A percentile compares a stretch with the other conserved stretches of the same genome.
Evolutionary conservation across 2,113 vertebrate genomes (phyloP).

Genomic region (Telmatochromis sp.): DNA sequence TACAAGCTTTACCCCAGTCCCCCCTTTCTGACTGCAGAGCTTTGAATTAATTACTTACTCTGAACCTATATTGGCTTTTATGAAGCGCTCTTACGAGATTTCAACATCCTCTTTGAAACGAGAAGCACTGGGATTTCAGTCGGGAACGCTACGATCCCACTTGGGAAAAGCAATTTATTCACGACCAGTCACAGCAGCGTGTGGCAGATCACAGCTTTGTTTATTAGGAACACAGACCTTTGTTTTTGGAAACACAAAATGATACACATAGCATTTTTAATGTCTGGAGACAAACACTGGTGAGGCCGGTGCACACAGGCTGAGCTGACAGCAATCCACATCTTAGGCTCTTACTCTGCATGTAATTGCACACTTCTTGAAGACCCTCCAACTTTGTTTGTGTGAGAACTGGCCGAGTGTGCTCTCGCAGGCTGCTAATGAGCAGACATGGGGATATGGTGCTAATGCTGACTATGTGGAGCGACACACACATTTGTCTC

Average conservation of each 20-base stretch:
- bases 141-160: neutral
- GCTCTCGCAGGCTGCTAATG: conserved; percentile 26
- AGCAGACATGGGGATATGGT: conserved; percentile 24
- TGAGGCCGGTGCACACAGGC: neutral
- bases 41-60: neutral
- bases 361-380: conserved; percentile 3
- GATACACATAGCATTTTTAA: neutral
- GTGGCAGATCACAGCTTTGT: neutral
- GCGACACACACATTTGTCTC: neutral
- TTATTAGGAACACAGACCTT: neutral
- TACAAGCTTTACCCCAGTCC: neutral
- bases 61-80: neutral
- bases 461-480: neutral
- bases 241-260: neutral
- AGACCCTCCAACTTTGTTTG: conserved; percentile 25
- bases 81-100: neutral
- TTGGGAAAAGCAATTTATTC: neutral
- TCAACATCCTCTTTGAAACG: neutral
- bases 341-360: conserved; percentile 2
- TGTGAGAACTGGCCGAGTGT: neutral
- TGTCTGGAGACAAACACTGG: neutral
- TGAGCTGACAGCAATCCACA: neutral
- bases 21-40: neutral
- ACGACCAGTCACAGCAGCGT: neutral
- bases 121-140: neutral